Base-by-base conservation (phyloP, 2,888 invertebrate species). In the Drosophila incognita region DNA sequence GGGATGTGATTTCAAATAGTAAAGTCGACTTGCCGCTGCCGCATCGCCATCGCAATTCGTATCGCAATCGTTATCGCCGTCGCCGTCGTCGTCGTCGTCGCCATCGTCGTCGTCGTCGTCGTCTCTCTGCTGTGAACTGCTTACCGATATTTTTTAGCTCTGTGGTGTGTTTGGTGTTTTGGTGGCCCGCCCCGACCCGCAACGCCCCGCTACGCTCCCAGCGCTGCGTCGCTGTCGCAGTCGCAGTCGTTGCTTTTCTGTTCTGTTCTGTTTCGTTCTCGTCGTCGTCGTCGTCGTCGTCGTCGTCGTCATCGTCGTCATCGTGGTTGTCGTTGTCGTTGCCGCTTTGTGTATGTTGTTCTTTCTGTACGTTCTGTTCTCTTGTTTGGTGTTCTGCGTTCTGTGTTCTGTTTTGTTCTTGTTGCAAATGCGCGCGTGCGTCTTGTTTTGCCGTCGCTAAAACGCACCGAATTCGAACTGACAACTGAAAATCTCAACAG, bases 401-500 rank as follows among this genome's bases (percentile, higher is more conserved):
- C 27, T 70, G 74, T 69, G 54, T 79, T 69, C 56, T 64, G 61
- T 74, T 54, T 40, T 74, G 69, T 76, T 76, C 62, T 60, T 66
- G 62, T 54, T 67, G 60, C 64, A 61, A 54, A 59, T 66, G 80
- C 61, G 77, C 70, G 74, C 71, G 74, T 82, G 79, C 77, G 79
- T 76, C 58, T 78, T 71, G 75, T 77, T 87, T 90, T 89, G 84
- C 90, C 90, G 89, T 89, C 89, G 90, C 90, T 83, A 87, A 90
- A 86, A 83, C 75, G 64, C 27, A 54, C 46, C 46, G 15, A 46
- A 46, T 46, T 24, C 46, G 48, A 69, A 56, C 46, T 56, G 53
- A 52, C 60, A 62, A 56, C 42, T 27, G 27, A 59, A 49, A n/a
- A 27, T 13, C 18, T 49, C 38, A n/a, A 51, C 2, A 38, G 29